These are phyloP conservation scores for Latrodectus geometricus DNA, from an alignment of 1,140 invertebrate species.

Conservation along the genomic window DNA sequence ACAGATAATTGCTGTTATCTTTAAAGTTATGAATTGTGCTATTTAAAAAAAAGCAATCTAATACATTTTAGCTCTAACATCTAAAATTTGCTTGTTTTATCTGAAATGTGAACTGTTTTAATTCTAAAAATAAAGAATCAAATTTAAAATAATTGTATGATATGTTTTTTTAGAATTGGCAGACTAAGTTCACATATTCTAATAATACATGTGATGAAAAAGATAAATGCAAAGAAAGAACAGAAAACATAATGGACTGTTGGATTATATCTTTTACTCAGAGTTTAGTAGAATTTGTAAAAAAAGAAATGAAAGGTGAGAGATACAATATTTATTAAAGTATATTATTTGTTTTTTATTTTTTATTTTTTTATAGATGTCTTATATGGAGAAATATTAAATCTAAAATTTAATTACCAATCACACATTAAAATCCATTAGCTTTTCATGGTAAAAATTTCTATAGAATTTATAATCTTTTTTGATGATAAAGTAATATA, in stretches of 20 bases:
- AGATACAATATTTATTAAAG: background rate
- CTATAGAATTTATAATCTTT: no score
- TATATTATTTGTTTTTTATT: background rate
- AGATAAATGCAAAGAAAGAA: conserved; percentile 54
- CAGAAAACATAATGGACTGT: conserved; percentile 91
- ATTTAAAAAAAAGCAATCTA: background rate
- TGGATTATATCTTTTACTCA: conserved; percentile 99
- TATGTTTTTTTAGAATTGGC: conserved; percentile 72
- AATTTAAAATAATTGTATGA: background rate
- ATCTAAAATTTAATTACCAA: background rate
- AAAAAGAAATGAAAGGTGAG: conserved; percentile 85
- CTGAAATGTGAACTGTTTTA: no score
- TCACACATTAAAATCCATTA: background rate
- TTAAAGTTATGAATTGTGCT: conserved; percentile 1
- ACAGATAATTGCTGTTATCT: no score
- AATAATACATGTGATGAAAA: conserved; percentile 65
- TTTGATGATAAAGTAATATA: no score
- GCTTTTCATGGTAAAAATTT: no score
- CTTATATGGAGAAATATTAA: background rate
- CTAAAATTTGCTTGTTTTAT: background rate
- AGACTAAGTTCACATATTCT: conserved; percentile 69
- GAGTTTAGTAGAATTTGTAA: conserved; percentile 87
- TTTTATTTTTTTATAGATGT: no score
- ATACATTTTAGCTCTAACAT: no score
- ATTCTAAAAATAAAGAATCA: background rate